Evolutionary conservation across 35 echinoderm and acorn worm species (phyloP).

Genomic region (Apostichopus californicus): DNA sequence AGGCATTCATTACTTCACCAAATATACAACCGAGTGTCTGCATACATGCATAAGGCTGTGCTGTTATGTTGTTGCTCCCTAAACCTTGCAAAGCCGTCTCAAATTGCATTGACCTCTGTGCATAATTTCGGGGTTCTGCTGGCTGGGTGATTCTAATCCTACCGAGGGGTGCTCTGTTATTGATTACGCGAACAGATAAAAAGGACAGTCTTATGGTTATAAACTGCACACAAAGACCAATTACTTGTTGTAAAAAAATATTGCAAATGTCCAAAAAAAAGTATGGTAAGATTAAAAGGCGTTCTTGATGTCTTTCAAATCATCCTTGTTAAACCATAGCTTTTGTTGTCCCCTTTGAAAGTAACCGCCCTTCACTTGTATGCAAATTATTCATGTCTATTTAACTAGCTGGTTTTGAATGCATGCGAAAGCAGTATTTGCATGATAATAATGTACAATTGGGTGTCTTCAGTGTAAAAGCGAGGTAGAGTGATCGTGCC

Average conservation of each 20-base stretch:
- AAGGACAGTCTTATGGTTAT: too few relatives aligned
- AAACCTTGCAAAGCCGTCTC: conserved; percentile 23
- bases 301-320: too few relatives aligned
- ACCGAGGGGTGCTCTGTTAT: background rate
- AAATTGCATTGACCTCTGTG: conserved; percentile 46
- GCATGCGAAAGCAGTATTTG: conserved; percentile 32
- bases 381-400: conserved; percentile 35
- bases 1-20: conserved; percentile 2
- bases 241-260: too few relatives aligned
- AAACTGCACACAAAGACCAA: too few relatives aligned
- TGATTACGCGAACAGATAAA: too few relatives aligned
- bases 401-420: conserved; percentile 50
- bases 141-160: background rate
- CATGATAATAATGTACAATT: conserved; percentile 32
- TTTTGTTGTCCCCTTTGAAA: background rate
- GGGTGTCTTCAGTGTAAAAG: conserved; percentile 3
- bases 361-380: conserved; percentile 6
- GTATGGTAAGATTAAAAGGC: too few relatives aligned
- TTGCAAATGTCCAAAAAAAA: too few relatives aligned
- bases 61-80: conserved; percentile 1
- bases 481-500: background rate
- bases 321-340: too few relatives aligned
- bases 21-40: background rate
- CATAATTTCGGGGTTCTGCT: conserved; percentile 17
- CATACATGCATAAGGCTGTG: conserved; percentile 8